Base-by-base conservation (phyloP, 2,888 invertebrate species). In the Heliconius sara region DNA sequence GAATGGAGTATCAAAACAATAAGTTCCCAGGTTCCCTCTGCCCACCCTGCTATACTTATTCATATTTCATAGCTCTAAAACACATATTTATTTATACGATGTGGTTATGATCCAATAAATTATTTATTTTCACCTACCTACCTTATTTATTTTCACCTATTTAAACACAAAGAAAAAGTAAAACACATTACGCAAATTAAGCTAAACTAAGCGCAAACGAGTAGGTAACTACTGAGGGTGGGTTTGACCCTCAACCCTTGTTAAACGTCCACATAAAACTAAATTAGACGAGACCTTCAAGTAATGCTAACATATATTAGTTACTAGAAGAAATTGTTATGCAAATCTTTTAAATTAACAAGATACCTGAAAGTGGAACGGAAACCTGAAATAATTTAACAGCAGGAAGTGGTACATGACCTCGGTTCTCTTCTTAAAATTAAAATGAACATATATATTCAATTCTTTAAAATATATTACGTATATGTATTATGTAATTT, bases 181-280 rank as follows among this genome's bases (percentile, higher is more conserved):
- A 68, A 68, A 68, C 39, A 68, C 39, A 43, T 43, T 43, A 68
- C n/a, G 6, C 68, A 68, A 68, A 68, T 39, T 39, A 68, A 43
- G 43, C 13, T 7, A 16, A 25, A 68, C 72, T 57, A n/a, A 52
- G 22, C 72, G 57, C 12, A 72, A 52, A 57, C 34, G 7, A 57
- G 30, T 47, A 47, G 16, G 47, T 13, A 57, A 73, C 52, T 30
- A 73, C 57, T 52, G 12, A 57, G 34, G 34, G 72, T 30, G 22
- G 30, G 30, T 73, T 57, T 57, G 57, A 57, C 57, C 72, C 34
- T 73, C 57, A 57, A 60, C 72, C 72, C 72, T 73, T 73, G 72
- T 73, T 73, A 73, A 72, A 68, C n/a, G 34, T 57, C 30, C 34
- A 16, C 13, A 73, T 13, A 57, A n/a, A 57, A 57, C 72, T 60